phyloP scores from a whole-genome alignment of 2,888 invertebrate genomes.

The Stenodema calcarata region DNA sequence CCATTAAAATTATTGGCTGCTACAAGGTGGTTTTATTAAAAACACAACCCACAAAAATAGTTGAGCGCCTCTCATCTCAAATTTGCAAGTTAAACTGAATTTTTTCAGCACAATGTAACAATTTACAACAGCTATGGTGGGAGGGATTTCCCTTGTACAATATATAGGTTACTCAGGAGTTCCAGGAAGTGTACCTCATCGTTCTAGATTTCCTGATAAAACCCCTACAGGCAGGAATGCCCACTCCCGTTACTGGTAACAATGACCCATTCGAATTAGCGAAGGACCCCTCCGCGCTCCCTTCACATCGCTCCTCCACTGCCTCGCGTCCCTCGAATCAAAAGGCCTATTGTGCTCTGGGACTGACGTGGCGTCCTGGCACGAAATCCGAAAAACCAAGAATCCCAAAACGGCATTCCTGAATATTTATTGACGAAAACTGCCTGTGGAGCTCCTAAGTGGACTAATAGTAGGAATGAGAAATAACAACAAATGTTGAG shows the following conservation, averaged over 20 bases:
- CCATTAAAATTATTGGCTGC: too few relatives aligned
- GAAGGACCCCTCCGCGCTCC: background rate
- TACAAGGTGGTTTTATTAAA: too few relatives aligned
- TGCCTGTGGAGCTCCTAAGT: too few relatives aligned
- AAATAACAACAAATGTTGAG: too few relatives aligned
- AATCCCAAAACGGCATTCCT: too few relatives aligned
- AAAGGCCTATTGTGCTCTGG: background rate
- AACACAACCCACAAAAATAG: too few relatives aligned
- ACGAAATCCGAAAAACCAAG: background rate
- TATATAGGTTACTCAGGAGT: background rate
- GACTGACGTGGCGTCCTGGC: background rate
- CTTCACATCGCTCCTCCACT: background rate
- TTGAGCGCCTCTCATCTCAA: too few relatives aligned
- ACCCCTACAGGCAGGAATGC: conserved; percentile 12
- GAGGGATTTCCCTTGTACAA: too few relatives aligned
- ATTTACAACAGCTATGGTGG: background rate
- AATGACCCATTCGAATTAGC: conserved; percentile 9
- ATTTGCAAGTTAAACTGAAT: too few relatives aligned
- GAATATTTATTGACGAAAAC: too few relatives aligned
- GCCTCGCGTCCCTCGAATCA: background rate
- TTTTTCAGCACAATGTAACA: background rate
- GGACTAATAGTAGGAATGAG: too few relatives aligned
- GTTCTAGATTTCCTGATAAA: background rate
- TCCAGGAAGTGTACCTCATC: background rate
- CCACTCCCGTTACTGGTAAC: conserved; percentile 24